Evolutionary conservation across 2,888 invertebrate species (phyloP).

Genomic region (Trissolcus japonicus): DNA sequence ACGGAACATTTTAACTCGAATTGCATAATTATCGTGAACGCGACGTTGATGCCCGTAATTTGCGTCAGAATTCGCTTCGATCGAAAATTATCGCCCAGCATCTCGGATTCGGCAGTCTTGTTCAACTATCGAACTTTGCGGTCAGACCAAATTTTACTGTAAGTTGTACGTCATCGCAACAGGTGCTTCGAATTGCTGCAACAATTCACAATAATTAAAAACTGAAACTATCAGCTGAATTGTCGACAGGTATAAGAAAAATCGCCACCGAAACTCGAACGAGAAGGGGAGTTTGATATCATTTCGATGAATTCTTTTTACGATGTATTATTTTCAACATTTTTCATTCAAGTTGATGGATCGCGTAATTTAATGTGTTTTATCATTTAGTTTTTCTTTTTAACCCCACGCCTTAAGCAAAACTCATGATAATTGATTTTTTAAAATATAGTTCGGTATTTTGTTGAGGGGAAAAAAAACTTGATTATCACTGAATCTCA

Average conservation of each 20-base stretch:
- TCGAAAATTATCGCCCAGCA: constrained; percentile 11
- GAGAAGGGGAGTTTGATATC: background rate
- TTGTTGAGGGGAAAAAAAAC: background rate
- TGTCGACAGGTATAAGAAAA: constrained; percentile 21
- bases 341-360: too few relatives aligned
- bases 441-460: too few relatives aligned
- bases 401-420: background rate
- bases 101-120: constrained; percentile 6
- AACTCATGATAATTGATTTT: background rate
- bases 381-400: background rate
- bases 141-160: constrained; percentile 24
- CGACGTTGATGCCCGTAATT: constrained; percentile 8
- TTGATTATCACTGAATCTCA: constrained; percentile 1
- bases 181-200: constrained; percentile 26
- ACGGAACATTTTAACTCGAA: constrained; percentile 15
- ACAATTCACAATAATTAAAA: constrained; percentile 38
- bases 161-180: constrained; percentile 40
- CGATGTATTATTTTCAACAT: too few relatives aligned
- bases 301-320: too few relatives aligned
- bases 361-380: background rate
- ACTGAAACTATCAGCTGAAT: constrained; percentile 14
- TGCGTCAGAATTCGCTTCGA: constrained; percentile 8
- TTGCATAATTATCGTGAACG: constrained; percentile 9
- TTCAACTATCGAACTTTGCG: background rate
- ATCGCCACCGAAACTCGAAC: background rate